A percentile compares a stretch with the other conserved stretches of the same genome.
phyloP scores from a whole-genome alignment of 92 coral and sea anemone genomes.

The Galaxea fascicularis region DNA sequence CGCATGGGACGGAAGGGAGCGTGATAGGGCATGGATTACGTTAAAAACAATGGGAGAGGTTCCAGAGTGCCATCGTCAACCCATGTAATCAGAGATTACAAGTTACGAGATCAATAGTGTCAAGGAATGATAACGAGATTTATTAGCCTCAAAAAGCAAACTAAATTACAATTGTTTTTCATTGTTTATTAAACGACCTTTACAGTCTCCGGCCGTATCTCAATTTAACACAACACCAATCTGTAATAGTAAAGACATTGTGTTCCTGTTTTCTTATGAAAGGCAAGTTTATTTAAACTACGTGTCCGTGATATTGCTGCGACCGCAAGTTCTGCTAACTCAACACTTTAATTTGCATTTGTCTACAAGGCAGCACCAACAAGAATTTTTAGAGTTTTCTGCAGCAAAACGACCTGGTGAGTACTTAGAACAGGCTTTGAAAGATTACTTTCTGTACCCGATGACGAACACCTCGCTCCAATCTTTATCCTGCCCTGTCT shows the following conservation, averaged over 20 bases:
- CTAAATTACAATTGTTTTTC: not conserved
- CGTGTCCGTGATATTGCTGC: not conserved
- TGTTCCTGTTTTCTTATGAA: not conserved
- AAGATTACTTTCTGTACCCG: conserved; percentile 28
- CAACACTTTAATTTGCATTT: not conserved
- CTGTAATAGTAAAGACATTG: not conserved
- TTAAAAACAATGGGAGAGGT: too few relatives aligned
- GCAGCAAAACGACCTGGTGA: not conserved
- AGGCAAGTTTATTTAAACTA: not conserved
- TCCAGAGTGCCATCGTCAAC: too few relatives aligned
- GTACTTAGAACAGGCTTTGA: not conserved
- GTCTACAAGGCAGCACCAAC: not conserved
- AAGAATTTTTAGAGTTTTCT: not conserved
- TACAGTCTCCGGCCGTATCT: not conserved
- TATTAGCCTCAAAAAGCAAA: not conserved
- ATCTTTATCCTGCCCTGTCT: conserved; percentile 1
- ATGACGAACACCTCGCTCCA: conserved; percentile 66
- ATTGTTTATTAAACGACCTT: not conserved
- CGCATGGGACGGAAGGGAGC: too few relatives aligned
- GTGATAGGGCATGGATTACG: too few relatives aligned
- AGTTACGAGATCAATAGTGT: too few relatives aligned
- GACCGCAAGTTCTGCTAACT: not conserved
- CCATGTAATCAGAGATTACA: too few relatives aligned
- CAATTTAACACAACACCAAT: not conserved
- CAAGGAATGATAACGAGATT: too few relatives aligned